These are phyloP conservation scores for Mionectes olivaceus DNA, from an alignment of 2,797 vertebrate genomes.

Conservation along the genomic window DNA sequence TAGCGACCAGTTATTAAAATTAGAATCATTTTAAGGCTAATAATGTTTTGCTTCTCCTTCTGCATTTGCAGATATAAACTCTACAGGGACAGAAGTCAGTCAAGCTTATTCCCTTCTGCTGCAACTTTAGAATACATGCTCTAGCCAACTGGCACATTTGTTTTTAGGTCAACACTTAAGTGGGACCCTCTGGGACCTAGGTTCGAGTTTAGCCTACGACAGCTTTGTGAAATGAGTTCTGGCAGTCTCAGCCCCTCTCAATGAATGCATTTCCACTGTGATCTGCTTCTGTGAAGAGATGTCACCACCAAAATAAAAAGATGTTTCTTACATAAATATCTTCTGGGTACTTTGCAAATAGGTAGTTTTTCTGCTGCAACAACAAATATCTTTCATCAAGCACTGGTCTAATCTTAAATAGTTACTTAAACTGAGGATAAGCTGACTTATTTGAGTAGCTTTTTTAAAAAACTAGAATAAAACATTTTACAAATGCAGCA, in stretches of 20 bases:
- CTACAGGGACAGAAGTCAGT: constrained; percentile 78
- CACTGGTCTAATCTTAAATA: constrained; percentile 43
- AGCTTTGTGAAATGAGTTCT: constrained; percentile 72
- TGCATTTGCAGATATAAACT: constrained; percentile 79
- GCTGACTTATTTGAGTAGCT: constrained; percentile 60
- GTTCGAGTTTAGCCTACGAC: constrained; percentile 75
- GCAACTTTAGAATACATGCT: constrained; percentile 78
- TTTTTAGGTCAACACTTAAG: constrained; percentile 86
- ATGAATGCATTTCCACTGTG: constrained; percentile 52
- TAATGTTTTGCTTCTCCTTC: constrained; percentile 78
- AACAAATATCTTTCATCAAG: constrained; percentile 26
- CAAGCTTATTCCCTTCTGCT: constrained; percentile 81
- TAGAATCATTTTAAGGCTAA: constrained; percentile 76
- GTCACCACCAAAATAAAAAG: constrained; percentile 22
- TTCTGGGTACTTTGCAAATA: neutral
- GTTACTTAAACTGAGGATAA: constrained; percentile 55
- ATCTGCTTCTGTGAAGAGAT: constrained; percentile 41
- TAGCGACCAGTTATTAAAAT: constrained; percentile 70
- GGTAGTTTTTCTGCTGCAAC: neutral
- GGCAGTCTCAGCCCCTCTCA: constrained; percentile 72
- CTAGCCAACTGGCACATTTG: constrained; percentile 80
- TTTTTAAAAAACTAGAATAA: constrained; percentile 58
- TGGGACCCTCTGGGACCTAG: constrained; percentile 76
- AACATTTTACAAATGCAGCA: constrained; percentile 63
- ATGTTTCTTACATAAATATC: neutral